Conservation (phyloP, 2,888 invertebrate genomes). For the Onchidella celtica region DNA sequence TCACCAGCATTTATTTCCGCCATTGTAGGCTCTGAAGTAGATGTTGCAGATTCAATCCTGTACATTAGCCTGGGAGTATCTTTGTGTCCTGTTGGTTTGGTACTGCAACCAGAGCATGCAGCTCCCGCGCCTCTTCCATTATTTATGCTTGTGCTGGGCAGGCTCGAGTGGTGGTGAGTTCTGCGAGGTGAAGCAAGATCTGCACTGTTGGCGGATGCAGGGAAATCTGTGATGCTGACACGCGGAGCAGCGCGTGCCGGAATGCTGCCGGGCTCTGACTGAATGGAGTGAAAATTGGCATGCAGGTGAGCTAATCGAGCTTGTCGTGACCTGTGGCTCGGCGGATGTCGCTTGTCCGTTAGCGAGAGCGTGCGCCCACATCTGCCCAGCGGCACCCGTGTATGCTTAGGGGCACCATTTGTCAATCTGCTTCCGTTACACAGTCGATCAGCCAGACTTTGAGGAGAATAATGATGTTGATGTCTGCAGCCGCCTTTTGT, state of each 20-base stretch:
- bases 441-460: conserved; percentile 46
- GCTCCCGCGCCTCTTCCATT: background rate
- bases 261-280: conserved; percentile 50
- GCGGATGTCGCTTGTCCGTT: conserved; percentile 36
- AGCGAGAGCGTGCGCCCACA: conserved; percentile 50
- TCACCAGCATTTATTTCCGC: background rate
- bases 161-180: conserved; percentile 26
- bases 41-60: conserved; percentile 33
- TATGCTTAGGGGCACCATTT: conserved; percentile 16
- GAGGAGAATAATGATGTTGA: conserved; percentile 48
- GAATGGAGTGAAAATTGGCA: conserved; percentile 53
- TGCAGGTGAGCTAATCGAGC: conserved; percentile 50
- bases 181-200: conserved; percentile 12
- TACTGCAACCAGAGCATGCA: background rate
- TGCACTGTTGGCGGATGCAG: background rate
- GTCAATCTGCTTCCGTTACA: conserved; percentile 42
- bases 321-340: conserved; percentile 42
- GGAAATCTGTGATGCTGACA: conserved; percentile 38
- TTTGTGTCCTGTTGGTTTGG: conserved; percentile 3
- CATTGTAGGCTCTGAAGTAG: conserved; percentile 39
- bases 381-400: conserved; percentile 30
- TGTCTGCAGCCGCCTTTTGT: conserved; percentile 27
- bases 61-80: conserved; percentile 17
- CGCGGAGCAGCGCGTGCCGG: conserved; percentile 21
- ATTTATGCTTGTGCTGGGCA: conserved; percentile 19